A percentile compares a stretch with the other conserved stretches of the same genome.
These are phyloP conservation scores for Archaeoteleia sp. DNA, from an alignment of 2,888 invertebrate genomes.

Conservation along the genomic window DNA sequence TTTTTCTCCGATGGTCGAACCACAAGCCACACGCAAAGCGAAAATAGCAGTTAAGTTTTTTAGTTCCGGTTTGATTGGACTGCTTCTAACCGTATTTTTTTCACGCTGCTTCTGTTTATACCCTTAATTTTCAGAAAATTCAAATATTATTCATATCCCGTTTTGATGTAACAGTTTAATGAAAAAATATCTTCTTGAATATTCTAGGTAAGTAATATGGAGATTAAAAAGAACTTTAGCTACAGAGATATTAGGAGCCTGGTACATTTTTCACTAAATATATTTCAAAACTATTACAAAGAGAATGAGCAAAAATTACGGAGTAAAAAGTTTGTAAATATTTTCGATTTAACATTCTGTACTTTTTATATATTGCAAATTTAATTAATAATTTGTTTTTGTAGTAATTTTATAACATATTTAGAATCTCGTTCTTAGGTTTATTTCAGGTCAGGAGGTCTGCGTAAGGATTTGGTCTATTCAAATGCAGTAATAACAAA, in stretches of 20 bases:
- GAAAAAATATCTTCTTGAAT: not conserved
- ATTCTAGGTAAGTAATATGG: too few relatives aligned
- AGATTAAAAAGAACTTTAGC: not conserved
- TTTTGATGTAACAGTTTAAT: not conserved
- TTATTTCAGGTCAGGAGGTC: too few relatives aligned
- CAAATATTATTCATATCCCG: not conserved
- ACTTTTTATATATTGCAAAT: too few relatives aligned
- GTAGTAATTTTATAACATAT: too few relatives aligned
- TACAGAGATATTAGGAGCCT: not conserved
- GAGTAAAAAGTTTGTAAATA: not conserved
- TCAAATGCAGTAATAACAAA: too few relatives aligned
- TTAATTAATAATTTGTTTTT: too few relatives aligned
- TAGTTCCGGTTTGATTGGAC: constrained; percentile 24
- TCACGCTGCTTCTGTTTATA: constrained; percentile 16
- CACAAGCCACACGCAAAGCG: constrained; percentile 59
- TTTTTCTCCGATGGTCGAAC: constrained; percentile 56
- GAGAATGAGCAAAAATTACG: not conserved
- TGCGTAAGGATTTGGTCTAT: too few relatives aligned
- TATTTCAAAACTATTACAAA: constrained; percentile 2
- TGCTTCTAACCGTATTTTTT: constrained; percentile 23
- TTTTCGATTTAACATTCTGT: not conserved
- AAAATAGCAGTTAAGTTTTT: constrained; percentile 57
- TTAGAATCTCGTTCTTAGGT: too few relatives aligned
- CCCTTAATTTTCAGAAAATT: constrained; percentile 15
- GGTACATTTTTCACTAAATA: constrained; percentile 5